Percentiles rank a stretch among this genome's conserved stretches.
These are phyloP conservation scores for Ctenosaura bakeri DNA, from an alignment of 2,797 vertebrate genomes.

Conservation along the genomic window DNA sequence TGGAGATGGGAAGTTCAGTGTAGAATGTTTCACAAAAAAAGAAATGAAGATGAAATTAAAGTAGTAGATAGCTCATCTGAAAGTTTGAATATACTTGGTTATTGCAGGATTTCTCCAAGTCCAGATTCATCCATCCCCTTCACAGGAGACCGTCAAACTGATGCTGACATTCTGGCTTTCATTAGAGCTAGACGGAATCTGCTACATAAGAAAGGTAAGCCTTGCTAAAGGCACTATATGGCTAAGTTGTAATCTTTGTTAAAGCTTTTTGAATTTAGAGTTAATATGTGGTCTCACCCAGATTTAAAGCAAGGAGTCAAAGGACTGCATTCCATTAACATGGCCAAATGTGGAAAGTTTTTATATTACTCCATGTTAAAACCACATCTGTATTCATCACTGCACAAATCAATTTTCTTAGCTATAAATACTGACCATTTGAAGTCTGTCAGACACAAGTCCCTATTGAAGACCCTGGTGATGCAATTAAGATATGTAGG, in stretches of 20 bases:
- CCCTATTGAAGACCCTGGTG: neutral
- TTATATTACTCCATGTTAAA: slow-evolving; percentile 36
- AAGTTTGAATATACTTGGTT: slow-evolving; percentile 42
- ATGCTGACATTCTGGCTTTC: slow-evolving; percentile 93
- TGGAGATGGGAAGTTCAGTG: slow-evolving; percentile 1
- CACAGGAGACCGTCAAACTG: slow-evolving; percentile 91
- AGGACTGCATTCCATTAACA: slow-evolving; percentile 3
- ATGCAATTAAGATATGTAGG: too few species aligned
- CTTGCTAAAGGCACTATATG: neutral
- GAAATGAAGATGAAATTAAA: slow-evolving; percentile 21
- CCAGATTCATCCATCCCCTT: slow-evolving; percentile 83
- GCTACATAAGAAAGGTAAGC: slow-evolving; percentile 86
- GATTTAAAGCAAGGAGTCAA: slow-evolving; percentile 39
- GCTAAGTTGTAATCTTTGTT: neutral
- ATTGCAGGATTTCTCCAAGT: slow-evolving; percentile 79
- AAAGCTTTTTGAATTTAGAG: neutral
- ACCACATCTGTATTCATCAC: neutral
- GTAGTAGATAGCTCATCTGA: neutral
- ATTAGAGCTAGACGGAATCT: slow-evolving; percentile 89
- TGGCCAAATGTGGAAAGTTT: slow-evolving; percentile 22
- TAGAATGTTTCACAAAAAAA: neutral
- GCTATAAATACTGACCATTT: neutral
- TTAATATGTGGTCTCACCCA: neutral
- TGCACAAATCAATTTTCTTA: neutral
- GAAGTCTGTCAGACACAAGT: neutral